These are phyloP conservation scores for Holocentrus rufus DNA, from an alignment of 2,797 vertebrate genomes.

Conservation along the genomic window DNA sequence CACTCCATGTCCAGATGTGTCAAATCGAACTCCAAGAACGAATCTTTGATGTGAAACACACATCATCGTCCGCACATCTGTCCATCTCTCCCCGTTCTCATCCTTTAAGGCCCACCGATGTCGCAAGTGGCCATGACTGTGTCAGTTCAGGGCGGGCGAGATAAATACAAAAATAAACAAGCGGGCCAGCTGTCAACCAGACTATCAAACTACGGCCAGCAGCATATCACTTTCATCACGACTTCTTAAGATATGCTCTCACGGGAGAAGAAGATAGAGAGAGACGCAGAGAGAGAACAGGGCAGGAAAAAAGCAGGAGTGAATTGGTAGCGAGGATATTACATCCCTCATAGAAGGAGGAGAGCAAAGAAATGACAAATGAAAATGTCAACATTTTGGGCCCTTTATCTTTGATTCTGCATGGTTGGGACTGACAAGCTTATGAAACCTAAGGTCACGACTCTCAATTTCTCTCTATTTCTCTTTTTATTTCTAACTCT, in stretches of 20 bases:
- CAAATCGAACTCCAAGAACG: conserved; percentile 40
- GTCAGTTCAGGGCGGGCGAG: conserved; percentile 37
- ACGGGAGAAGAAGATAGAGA: conserved; percentile 32
- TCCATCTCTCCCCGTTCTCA: conserved; percentile 27
- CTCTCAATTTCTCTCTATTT: conserved; percentile 17
- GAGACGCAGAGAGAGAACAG: neutral
- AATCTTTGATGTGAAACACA: conserved; percentile 57
- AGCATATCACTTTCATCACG: conserved; percentile 62
- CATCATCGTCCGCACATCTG: conserved; percentile 49
- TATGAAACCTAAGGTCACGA: conserved; percentile 56
- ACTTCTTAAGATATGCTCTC: conserved; percentile 45
- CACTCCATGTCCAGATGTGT: conserved; percentile 66
- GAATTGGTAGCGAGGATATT: conserved; percentile 29
- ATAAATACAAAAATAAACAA: conserved; percentile 76
- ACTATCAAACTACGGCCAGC: conserved; percentile 66
- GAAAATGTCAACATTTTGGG: conserved; percentile 51
- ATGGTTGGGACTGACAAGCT: conserved; percentile 49
- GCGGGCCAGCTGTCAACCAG: conserved; percentile 71
- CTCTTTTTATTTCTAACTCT: conserved; percentile 18
- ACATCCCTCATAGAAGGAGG: conserved; percentile 4
- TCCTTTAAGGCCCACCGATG: conserved; percentile 26
- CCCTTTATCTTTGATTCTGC: conserved; percentile 31
- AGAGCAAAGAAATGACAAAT: conserved; percentile 23
- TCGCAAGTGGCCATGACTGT: conserved; percentile 36
- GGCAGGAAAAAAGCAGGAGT: conserved; percentile 54